Conservation (phyloP, 2,113 vertebrate species). For the Redunca redunca region DNA sequence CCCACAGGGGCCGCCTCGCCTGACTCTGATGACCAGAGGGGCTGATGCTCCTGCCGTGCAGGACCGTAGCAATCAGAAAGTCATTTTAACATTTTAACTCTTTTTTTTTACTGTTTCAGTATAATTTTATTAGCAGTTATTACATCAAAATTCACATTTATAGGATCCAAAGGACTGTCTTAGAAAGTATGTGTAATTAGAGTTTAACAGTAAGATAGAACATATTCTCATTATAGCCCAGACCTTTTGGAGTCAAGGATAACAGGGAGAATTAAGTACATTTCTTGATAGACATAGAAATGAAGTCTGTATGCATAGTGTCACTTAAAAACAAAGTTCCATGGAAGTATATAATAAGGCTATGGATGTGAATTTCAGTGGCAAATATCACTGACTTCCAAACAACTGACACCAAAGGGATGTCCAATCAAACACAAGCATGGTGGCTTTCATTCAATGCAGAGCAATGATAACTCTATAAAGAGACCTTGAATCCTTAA, state of each 20-base stretch:
- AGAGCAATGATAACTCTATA: constrained; percentile 6
- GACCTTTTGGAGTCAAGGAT: not conserved
- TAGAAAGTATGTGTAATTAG: constrained; percentile 42
- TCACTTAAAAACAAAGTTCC: constrained; percentile 31
- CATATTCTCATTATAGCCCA: not conserved
- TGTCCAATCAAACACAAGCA: constrained; percentile 9
- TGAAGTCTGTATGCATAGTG: constrained; percentile 11
- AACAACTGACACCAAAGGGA: constrained; percentile 38
- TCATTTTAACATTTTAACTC: not conserved
- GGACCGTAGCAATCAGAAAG: not conserved
- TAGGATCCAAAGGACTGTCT: constrained; percentile 55
- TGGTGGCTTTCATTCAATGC: not conserved
- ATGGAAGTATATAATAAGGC: not conserved
- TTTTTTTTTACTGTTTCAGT: not conserved
- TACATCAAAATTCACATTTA: constrained; percentile 63
- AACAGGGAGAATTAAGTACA: constrained; percentile 25
- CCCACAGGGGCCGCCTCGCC: not conserved
- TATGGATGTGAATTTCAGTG: not conserved
- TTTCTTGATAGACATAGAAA: constrained; percentile 52
- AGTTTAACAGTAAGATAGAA: constrained; percentile 42
- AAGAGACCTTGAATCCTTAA: not conserved
- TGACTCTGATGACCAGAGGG: not conserved
- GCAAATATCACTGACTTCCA: constrained; percentile 34
- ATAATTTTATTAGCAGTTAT: constrained; percentile 71
- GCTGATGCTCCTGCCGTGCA: not conserved